Base-by-base conservation (phyloP, 2,113 vertebrate genomes). In the Tachysurus vachellii region DNA sequence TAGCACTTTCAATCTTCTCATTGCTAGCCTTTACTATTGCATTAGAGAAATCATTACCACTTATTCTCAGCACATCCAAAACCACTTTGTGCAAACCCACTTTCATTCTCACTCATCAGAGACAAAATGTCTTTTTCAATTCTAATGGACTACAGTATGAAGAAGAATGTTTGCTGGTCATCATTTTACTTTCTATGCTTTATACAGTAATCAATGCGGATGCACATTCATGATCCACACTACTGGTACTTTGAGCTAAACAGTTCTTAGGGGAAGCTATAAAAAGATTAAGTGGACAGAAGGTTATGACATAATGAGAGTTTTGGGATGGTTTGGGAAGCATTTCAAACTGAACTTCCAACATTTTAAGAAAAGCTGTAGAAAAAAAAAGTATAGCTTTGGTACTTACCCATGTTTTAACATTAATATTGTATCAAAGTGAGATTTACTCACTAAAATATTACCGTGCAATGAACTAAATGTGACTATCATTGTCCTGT, bases 221-320 rank as follows among this genome's bases (percentile, higher is more conserved):
- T 86, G 56, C 66, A 86, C 80, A 73, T 89, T 80, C 61, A 89
- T 80, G 31, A n/a, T 66, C 44, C n/a, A 77, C 64, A 47, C 47
- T 89, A 64, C 80, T 47, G 57, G 21, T 36, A 2, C 28, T 85
- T 76, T 64, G 44, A 85, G 42, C 42, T 31, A 71, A 83, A 89
- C 36, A 8, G 56, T 36, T 62, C 31, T 61, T 16, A 21, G 47
- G 57, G 61, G 64, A 12, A 23, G 82, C 61, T 42, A 66, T 86
- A 47, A 88, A 50, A 50, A 76, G 11, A 14, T 50, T n/a, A 50
- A 50, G 26, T 76, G 56, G 61, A 28, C 42, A 76, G 47, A 36
- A 66, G 16, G 19, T 62, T 57, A 80, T 80, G 77, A 80, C 53
- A 76, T 62, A 36, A 80, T 80, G 54, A 80, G 53, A 76, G 44